Base-by-base conservation (phyloP, 2,888 invertebrate species). In the Lottia scabra region DNA sequence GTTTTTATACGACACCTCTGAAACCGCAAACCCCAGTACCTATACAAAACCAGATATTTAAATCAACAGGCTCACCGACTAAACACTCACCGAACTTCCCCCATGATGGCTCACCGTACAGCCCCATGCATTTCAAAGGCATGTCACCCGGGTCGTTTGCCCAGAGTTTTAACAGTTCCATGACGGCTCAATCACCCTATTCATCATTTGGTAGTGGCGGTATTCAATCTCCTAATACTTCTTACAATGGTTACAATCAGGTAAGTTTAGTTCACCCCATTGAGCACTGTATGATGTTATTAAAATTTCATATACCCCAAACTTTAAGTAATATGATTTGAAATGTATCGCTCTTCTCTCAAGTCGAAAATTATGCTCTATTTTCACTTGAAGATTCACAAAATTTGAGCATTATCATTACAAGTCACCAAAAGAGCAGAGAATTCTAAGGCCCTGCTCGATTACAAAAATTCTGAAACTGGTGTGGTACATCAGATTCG, bases 1-100 rank as follows among this genome's bases (percentile, higher is more conserved):
- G 83, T 26, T 86, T 85, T 68, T 77, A 73, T 26, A 72, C 83
- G 16, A 83, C 84, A 1, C 83, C 84, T 6, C 62, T 71, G 27
- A 81, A 76, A 72, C 65, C 80, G 15, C 27, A 72, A 23, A 70
- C 65, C 16, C 44, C 44, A 30, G 23, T 66, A 71, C 8, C 68
- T 63, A 48, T 63, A 70, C 26, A 72, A 64, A 63, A 72, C 48
- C 19, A 56, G 43, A 30, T 70, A 23, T 66, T 71, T 23, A 70
- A 72, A 26, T 65, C 70, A n/a, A 13, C 75, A 76, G 74, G 63
- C 26, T 73, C 16, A 46, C 68, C 80, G 72, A 67, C 75, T 75
- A 73, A 72, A 74, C 65, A 81, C 78, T 10, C 82, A 77, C 67
- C 69, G 10, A 75, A 72, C 63, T 75, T 70, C 43, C 38, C 76